Conservation (phyloP, 2,113 vertebrate species). For the Toxotes jaculatrix region DNA sequence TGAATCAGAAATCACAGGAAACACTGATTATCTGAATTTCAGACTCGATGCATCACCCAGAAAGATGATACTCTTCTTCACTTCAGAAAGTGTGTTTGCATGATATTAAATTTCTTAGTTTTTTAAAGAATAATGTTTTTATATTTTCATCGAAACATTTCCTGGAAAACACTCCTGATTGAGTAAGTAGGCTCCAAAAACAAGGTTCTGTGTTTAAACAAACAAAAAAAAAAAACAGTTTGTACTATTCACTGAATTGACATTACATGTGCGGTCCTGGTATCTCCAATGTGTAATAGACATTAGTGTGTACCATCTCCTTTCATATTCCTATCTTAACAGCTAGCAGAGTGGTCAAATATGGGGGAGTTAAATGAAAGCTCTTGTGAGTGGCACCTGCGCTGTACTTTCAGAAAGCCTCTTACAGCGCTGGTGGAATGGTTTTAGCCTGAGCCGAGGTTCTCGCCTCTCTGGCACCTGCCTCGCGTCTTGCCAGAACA, state of each 20-base stretch:
- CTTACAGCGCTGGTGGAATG: conserved; percentile 81
- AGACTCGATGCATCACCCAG: not conserved
- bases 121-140: not conserved
- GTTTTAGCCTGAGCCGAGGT: conserved; percentile 79
- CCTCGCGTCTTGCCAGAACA: conserved; percentile 74
- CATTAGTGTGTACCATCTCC: conserved; percentile 42
- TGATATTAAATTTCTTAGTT: not conserved
- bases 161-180: not conserved
- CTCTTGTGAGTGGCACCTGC: conserved; percentile 75
- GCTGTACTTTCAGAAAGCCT: conserved; percentile 79
- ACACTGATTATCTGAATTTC: not conserved
- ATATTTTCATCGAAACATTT: not conserved
- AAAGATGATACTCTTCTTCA: not conserved
- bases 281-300: conserved; percentile 54
- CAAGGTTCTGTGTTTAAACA: conserved; percentile 10
- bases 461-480: conserved; percentile 77
- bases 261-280: conserved; percentile 27
- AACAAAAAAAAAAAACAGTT: conserved; percentile 3
- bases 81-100: not conserved
- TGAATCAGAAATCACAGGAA: not conserved
- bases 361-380: conserved; percentile 64
- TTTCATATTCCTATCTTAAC: conserved; percentile 51
- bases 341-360: conserved; percentile 68
- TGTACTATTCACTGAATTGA: conserved; percentile 26
- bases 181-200: not conserved